phyloP scores from a whole-genome alignment of 2,113 vertebrate genomes.

The Anarrhichthys ocellatus region DNA sequence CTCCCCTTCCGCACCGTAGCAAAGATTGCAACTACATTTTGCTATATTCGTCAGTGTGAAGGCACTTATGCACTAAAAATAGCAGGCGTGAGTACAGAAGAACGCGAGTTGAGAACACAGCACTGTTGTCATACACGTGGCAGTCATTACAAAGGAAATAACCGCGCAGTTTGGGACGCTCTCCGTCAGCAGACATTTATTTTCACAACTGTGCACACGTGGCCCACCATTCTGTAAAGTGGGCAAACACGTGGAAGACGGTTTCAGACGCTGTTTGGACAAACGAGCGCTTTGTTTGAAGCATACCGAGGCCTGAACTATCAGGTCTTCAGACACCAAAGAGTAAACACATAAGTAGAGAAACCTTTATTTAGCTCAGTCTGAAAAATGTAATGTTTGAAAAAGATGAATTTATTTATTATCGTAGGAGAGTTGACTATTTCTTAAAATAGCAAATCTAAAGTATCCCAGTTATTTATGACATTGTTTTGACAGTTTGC shows the following conservation, averaged over 20 bases:
- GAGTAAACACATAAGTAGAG: slow-evolving; percentile 39
- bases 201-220: not conserved
- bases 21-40: not conserved
- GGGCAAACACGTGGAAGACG: not conserved
- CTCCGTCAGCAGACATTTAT: not conserved
- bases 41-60: not conserved
- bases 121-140: not conserved
- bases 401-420: slow-evolving; percentile 12
- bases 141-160: not conserved
- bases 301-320: slow-evolving; percentile 44
- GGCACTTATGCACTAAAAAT: not conserved
- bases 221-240: too few relatives aligned
- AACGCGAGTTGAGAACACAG: not conserved
- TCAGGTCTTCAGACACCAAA: slow-evolving; percentile 71
- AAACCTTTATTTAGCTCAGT: slow-evolving; percentile 41
- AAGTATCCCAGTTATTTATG: slow-evolving; percentile 12
- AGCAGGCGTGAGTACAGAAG: not conserved
- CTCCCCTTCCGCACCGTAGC: not conserved
- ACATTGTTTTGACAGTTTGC: slow-evolving; percentile 19
- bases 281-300: slow-evolving; percentile 21
- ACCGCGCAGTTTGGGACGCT: not conserved
- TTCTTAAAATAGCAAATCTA: slow-evolving; percentile 37
- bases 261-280: not conserved
- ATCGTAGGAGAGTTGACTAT: slow-evolving; percentile 9
- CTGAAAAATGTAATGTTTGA: slow-evolving; percentile 6